Conservation (phyloP, 2,888 invertebrate genomes). For the Clusia tigrina region DNA sequence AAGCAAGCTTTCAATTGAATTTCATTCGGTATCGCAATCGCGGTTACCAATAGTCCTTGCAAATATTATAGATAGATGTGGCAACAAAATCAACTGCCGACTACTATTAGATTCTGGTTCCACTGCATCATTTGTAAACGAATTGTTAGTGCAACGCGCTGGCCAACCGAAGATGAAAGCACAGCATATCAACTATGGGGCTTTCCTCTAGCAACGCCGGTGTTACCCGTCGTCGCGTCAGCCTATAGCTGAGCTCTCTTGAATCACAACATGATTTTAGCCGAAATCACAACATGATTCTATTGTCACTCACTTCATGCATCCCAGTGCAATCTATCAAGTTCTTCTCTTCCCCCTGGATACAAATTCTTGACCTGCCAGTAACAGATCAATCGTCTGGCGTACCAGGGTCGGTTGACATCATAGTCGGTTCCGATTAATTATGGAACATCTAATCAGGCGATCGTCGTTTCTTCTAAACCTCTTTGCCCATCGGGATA, state of each 20-base stretch:
- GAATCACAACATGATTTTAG: not conserved
- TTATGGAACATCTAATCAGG: slow-evolving; percentile 26
- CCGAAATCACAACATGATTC: slow-evolving; percentile 12
- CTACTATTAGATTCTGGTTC: slow-evolving; percentile 15
- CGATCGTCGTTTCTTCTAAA: slow-evolving; percentile 19
- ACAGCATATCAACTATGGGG: slow-evolving; percentile 21
- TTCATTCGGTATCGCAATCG: not conserved
- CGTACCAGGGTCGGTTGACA: slow-evolving; percentile 27
- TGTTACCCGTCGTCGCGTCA: slow-evolving; percentile 20
- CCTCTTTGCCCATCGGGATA: slow-evolving; percentile 22
- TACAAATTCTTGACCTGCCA: slow-evolving; percentile 19
- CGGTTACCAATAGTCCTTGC: not conserved
- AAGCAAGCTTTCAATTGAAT: not conserved
- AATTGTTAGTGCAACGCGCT: slow-evolving; percentile 21
- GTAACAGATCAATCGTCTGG: slow-evolving; percentile 32
- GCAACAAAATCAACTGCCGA: slow-evolving; percentile 8
- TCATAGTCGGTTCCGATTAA: slow-evolving; percentile 31
- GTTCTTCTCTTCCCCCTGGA: too few species aligned
- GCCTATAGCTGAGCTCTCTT: slow-evolving; percentile 8
- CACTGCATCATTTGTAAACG: slow-evolving; percentile 25
- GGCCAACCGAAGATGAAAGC: slow-evolving; percentile 6
- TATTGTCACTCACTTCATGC: slow-evolving; percentile 19
- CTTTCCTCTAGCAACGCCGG: slow-evolving; percentile 17
- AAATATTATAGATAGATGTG: not conserved
- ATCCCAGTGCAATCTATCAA: slow-evolving; percentile 14